Conservation (phyloP, 1,140 invertebrate genomes). For the Cephus cinctus region DNA sequence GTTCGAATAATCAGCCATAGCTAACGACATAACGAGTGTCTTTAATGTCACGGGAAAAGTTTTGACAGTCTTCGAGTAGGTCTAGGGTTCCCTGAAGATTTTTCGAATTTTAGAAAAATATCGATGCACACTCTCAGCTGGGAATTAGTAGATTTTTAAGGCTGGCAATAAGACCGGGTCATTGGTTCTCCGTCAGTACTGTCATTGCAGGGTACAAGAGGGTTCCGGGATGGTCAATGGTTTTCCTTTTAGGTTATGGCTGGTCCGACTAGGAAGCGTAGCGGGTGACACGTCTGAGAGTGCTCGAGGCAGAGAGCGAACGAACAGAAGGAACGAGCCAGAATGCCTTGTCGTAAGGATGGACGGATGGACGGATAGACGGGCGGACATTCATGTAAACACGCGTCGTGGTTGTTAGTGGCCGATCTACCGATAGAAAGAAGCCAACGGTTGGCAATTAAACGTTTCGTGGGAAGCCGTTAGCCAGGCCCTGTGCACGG, state of each 20-base stretch:
- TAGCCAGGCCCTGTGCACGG: constrained; percentile 7
- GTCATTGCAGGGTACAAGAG: not conserved
- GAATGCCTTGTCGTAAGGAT: not conserved
- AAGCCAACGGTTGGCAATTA: constrained; percentile 21
- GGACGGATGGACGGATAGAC: not conserved
- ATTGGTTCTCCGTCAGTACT: constrained; percentile 6
- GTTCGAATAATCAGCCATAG: constrained; percentile 28
- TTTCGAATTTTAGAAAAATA: too few relatives aligned
- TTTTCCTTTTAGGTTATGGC: not conserved
- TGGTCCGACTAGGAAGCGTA: not conserved
- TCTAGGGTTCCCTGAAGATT: too few relatives aligned
- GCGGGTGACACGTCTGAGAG: not conserved
- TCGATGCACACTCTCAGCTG: too few relatives aligned
- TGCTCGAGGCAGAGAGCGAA: not conserved
- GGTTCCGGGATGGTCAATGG: not conserved
- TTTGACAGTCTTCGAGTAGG: too few relatives aligned
- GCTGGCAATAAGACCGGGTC: not conserved
- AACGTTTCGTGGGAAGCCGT: constrained; percentile 22
- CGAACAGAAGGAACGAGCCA: not conserved
- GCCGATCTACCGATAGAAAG: constrained; percentile 18
- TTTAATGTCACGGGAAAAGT: not conserved
- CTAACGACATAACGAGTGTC: constrained; percentile 25
- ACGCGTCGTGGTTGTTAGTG: constrained; percentile 9
- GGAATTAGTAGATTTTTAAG: too few relatives aligned
- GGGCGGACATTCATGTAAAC: constrained; percentile 18